Evolutionary conservation across 2,797 vertebrate genomes (phyloP), one percentile per base, ranked within the genome.

Genomic region (Amphiprion clarkii): DNA sequence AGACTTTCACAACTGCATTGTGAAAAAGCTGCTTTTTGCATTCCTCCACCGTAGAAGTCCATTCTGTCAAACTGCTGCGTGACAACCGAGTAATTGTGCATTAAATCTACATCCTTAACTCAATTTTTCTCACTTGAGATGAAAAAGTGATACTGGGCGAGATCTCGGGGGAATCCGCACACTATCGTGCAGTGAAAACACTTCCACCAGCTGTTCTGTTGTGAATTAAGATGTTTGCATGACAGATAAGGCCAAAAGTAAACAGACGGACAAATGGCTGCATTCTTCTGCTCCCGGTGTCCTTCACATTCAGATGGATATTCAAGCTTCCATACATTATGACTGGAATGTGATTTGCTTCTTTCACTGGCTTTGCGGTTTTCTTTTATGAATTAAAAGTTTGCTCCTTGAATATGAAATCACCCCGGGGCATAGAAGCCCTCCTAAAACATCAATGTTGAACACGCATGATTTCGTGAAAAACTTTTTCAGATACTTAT

Each of bases 81-180:
- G 90, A 91, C 90, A 91, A 66, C 71, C 86, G 53, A 73, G 71
- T 80, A 86, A 79, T 82, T 69, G 14, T 42, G 69, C 71, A 76
- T 87, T 81, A 87, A 70, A 70, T 53, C 64, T 74, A 52, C 88
- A 85, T 68, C 76, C 53, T 55, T 53, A 13, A 56, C 42, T 68
- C 61, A 1, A 17, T 81, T 70, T 79, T 81, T 81, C 79, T 75
- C 70, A 74, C 82, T 69, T 76, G 8, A 44, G 33, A 72, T 70
- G 64, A 79, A 68, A 77, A 75, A 42, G 51, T 52, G 70, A 79
- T 71, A 57, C 74, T 71, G 2, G 2, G 53, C 48, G 0, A 1
- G 17, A 27, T 54, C 63, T 74, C 33, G 3, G 0, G 61, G 75
- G 81, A 66, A 40, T 54, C 67, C 52, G 54, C 44, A 8, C n/a